Evolutionary conservation across 2,888 invertebrate genomes (phyloP), one percentile per base, ranked within the genome.

Genomic region (Baronia brevicornis): DNA sequence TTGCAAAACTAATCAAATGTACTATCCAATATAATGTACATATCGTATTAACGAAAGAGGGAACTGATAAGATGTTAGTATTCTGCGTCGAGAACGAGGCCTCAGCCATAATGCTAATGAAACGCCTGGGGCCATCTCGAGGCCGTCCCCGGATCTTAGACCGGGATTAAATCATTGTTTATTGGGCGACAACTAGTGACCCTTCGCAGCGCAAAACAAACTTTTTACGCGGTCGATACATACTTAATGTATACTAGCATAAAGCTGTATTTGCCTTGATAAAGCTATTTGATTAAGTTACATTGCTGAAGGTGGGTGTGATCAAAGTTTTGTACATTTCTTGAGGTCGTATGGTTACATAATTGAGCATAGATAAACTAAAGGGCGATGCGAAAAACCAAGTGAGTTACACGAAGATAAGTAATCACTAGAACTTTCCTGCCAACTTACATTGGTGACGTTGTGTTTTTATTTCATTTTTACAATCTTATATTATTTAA

Each of bases 131-230:
- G 8, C 34, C 25, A 15, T 3, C 10, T 20, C 38, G 32, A 39
- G 41, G 36, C 30, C 39, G 28, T 15, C 9, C 35, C 24, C 11
- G 36, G 54, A 51, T 51, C 28, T 25, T 48, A 32, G 46, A 46
- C 54, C 45, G 48, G 33, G 35, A 15, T 42, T 51, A 48, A 38
- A 56, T 51, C 42, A 40, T 53, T 48, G 48, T 56, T 56, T 56
- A 56, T 50, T 51, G 6, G 42, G 39, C 51, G 51, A 37, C 53
- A 53, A 49, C 40, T 24, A 33, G 28, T 35, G 37, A 37, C 35
- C 43, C 41, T 30, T 33, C 34, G 31, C 35, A 37, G 18, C 38
- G 28, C 24, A 28, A n/a, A 15, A 12, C 25, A 4, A 22, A 5
- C 9, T 5, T n/a, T 6, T 19, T 8, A 8, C 8, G 2, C 7